Conservation (phyloP, 2,888 invertebrate species). For the Parthenolecanium corni region DNA sequence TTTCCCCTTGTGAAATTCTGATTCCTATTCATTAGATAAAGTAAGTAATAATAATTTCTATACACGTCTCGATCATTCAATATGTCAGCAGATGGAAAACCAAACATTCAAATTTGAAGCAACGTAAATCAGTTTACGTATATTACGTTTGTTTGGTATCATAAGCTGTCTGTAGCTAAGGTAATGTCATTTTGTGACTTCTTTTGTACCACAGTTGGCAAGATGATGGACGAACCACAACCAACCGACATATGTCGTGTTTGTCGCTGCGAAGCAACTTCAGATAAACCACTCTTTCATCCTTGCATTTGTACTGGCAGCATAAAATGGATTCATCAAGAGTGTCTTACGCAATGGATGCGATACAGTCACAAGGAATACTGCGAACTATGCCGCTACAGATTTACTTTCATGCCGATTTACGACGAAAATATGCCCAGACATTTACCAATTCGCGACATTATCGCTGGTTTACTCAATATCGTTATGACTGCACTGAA, state of each 20-base stretch:
- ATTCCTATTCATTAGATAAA: too few relatives aligned
- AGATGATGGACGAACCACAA: constrained; percentile 43
- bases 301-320: constrained; percentile 98
- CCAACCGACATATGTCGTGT: constrained; percentile 92
- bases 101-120: too few relatives aligned
- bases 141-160: too few relatives aligned
- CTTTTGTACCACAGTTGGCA: not conserved
- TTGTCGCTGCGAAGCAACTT: constrained; percentile 85
- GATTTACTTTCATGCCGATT: constrained; percentile 93
- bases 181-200: not conserved
- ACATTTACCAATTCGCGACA: constrained; percentile 81
- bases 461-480: constrained; percentile 76
- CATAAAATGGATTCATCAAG: constrained; percentile 98
- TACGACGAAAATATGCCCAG: constrained; percentile 99
- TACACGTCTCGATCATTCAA: too few relatives aligned
- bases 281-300: constrained; percentile 88
- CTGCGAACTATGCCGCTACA: constrained; percentile 92
- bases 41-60: too few relatives aligned
- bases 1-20: too few relatives aligned
- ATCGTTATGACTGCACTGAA: constrained; percentile 86
- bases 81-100: too few relatives aligned
- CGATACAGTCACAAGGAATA: constrained; percentile 96
- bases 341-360: constrained; percentile 98
- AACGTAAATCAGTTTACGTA: too few relatives aligned
- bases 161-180: too few relatives aligned